These are phyloP conservation scores for Pteronotus mesoamericanus DNA, from an alignment of 2,797 vertebrate species.

Conservation along the genomic window DNA sequence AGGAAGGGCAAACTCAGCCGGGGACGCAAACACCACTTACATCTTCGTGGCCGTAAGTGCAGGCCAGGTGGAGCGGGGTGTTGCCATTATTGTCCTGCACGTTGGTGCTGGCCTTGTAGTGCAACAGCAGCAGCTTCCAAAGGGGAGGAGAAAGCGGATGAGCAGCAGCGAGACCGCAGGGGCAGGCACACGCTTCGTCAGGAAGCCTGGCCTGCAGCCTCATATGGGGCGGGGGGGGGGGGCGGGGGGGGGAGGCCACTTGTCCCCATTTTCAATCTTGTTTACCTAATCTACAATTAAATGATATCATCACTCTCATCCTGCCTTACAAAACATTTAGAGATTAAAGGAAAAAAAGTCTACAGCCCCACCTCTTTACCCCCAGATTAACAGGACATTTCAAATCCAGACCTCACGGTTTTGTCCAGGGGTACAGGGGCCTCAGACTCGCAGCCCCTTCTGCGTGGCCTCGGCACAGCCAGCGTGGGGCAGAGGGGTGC, in stretches of 20 bases:
- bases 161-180: neutral
- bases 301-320: neutral
- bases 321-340: neutral
- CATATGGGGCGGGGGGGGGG: too few relatives aligned
- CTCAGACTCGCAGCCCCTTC: fast-evolving
- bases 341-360: neutral
- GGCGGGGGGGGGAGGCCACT: neutral
- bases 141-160: conserved; percentile 53
- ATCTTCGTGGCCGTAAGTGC: conserved; percentile 94
- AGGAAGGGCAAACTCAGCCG: fast-evolving
- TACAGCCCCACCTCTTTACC: neutral
- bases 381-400: neutral
- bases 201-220: fast-evolving
- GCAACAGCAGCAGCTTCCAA: conserved; percentile 91
- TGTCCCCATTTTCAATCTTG: neutral
- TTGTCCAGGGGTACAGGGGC: neutral
- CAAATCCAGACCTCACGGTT: neutral
- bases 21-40: conserved; percentile 82
- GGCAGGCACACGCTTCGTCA: fast-evolving
- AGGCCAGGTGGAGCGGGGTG: conserved; percentile 94
- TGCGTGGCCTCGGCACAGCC: fast-evolving
- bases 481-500: fast-evolving
- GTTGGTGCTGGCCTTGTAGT: conserved; percentile 91
- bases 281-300: neutral
- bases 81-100: conserved; percentile 95